phyloP scores from a whole-genome alignment of 2,888 invertebrate genomes.

The Rhabditophanes sp. region DNA sequence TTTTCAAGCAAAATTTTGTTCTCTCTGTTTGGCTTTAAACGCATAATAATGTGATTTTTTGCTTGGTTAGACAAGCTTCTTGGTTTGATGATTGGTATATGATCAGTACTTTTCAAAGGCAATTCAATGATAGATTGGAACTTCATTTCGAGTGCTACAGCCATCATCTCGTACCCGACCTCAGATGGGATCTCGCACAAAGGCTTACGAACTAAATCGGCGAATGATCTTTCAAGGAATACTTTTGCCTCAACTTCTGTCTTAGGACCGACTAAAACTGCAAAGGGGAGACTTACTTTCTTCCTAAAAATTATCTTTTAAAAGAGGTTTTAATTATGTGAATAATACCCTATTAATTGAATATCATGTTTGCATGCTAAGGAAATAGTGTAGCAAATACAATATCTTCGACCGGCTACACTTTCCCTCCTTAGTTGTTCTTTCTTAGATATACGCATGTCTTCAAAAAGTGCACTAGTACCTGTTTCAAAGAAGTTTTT shows the following conservation, averaged over 20 bases:
- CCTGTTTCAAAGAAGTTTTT: slow-evolving; percentile 4
- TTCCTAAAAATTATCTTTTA: no score
- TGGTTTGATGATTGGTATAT: slow-evolving; percentile 33
- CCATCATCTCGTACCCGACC: slow-evolving; percentile 33
- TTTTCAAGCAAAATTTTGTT: slow-evolving; percentile 28
- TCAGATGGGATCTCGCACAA: slow-evolving; percentile 32
- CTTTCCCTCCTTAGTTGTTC: slow-evolving; percentile 39
- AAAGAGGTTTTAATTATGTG: slow-evolving; percentile 21
- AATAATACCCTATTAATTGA: no score
- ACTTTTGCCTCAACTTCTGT: slow-evolving; percentile 40
- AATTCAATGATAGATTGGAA: slow-evolving; percentile 42
- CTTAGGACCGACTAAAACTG: slow-evolving; percentile 41
- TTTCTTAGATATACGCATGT: slow-evolving; percentile 43
- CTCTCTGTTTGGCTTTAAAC: slow-evolving; percentile 33
- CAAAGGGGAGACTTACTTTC: slow-evolving; percentile 41
- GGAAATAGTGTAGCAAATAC: slow-evolving; percentile 36
- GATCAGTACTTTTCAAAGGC: slow-evolving; percentile 39
- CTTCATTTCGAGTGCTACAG: slow-evolving; percentile 41
- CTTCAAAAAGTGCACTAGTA: slow-evolving; percentile 20
- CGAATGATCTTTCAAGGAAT: slow-evolving; percentile 39
- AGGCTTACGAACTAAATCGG: slow-evolving; percentile 30
- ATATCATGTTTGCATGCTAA: slow-evolving; percentile 32
- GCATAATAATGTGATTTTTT: slow-evolving; percentile 29
- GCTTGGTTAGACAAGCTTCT: slow-evolving; percentile 21
- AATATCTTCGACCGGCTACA: slow-evolving; percentile 37